A percentile compares a stretch with the other conserved stretches of the same genome.
Conservation (phyloP, 2,888 invertebrate species). For the Netelia inedita region DNA sequence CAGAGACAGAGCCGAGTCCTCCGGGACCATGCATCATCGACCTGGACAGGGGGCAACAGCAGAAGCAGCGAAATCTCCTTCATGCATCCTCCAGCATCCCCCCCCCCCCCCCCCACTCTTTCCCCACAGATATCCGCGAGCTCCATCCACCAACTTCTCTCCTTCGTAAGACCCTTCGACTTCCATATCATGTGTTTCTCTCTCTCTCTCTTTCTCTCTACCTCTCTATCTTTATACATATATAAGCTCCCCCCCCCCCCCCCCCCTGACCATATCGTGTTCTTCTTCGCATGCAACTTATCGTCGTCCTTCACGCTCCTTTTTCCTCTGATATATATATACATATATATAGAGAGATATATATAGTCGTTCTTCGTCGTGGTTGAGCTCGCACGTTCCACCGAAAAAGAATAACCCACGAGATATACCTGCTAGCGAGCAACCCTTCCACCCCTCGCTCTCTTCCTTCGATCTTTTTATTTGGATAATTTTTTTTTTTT, state of each 20-base stretch:
- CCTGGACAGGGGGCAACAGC: constrained; percentile 76
- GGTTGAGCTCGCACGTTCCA: constrained; percentile 58
- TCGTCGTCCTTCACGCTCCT: constrained; percentile 74
- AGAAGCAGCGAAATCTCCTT: constrained; percentile 58
- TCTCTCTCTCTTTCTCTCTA: no score
- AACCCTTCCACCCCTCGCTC: constrained; percentile 31
- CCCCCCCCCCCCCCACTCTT: constrained; percentile 48
- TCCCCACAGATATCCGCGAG: constrained; percentile 43
- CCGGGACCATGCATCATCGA: constrained; percentile 81
- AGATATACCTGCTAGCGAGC: constrained; percentile 26
- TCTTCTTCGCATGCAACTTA: constrained; percentile 73
- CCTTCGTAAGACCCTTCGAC: constrained; percentile 48
- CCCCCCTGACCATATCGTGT: constrained; percentile 65
- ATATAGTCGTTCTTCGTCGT: constrained; percentile 46
- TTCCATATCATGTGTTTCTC: constrained; percentile 57
- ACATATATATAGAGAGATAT: constrained; percentile 20
- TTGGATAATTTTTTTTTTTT: no score
- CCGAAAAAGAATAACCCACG: constrained; percentile 35
- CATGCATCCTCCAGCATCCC: constrained; percentile 42
- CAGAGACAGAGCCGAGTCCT: constrained; percentile 59
- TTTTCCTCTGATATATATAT: constrained; percentile 59
- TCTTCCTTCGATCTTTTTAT: neutral
- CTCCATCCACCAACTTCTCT: constrained; percentile 65
- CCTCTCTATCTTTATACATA: no score
- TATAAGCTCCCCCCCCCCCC: constrained; percentile 50